phyloP scores from a whole-genome alignment of 2,113 vertebrate species.

The Seriola aureovittata region DNA sequence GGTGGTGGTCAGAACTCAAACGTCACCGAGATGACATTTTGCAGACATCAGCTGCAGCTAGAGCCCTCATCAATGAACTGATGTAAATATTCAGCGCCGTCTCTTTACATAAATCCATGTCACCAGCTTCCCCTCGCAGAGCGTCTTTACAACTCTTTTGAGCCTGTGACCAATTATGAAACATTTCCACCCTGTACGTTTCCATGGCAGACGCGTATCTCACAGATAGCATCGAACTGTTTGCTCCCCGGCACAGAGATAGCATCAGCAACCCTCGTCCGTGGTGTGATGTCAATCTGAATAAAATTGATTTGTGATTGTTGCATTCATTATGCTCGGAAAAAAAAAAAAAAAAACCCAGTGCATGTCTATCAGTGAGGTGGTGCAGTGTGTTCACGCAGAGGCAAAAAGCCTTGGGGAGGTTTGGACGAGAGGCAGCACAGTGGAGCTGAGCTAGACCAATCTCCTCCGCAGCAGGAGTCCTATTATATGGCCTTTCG shows the following conservation, averaged over 20 bases:
- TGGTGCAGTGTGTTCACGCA: conserved; percentile 17
- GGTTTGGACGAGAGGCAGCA: conserved; percentile 36
- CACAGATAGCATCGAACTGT: conserved; percentile 26
- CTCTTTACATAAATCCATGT: conserved; percentile 61
- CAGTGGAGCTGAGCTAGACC: conserved; percentile 42
- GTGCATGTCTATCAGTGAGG: conserved; percentile 2
- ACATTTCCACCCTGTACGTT: conserved; percentile 24
- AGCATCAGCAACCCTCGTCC: conserved; percentile 4
- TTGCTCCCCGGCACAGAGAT: conserved; percentile 24
- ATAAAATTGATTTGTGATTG: conserved; percentile 48
- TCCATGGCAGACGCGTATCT: conserved; percentile 21
- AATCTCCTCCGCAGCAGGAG: conserved; percentile 60
- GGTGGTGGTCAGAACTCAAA: conserved; percentile 35
- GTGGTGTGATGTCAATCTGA: conserved; percentile 47
- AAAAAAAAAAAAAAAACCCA: neutral
- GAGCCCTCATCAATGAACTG: conserved; percentile 45
- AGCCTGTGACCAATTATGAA: conserved; percentile 46
- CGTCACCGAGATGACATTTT: conserved; percentile 14
- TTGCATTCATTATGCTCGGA: conserved; percentile 41
- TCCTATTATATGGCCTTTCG: conserved; percentile 52
- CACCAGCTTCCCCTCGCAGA: conserved; percentile 16
- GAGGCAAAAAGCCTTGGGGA: conserved; percentile 36
- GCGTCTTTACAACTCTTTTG: conserved; percentile 15
- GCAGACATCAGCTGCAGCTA: conserved; percentile 54
- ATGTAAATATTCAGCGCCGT: conserved; percentile 66